Conservation (phyloP, 2,797 vertebrate genomes). For the Danio albolineatus region DNA sequence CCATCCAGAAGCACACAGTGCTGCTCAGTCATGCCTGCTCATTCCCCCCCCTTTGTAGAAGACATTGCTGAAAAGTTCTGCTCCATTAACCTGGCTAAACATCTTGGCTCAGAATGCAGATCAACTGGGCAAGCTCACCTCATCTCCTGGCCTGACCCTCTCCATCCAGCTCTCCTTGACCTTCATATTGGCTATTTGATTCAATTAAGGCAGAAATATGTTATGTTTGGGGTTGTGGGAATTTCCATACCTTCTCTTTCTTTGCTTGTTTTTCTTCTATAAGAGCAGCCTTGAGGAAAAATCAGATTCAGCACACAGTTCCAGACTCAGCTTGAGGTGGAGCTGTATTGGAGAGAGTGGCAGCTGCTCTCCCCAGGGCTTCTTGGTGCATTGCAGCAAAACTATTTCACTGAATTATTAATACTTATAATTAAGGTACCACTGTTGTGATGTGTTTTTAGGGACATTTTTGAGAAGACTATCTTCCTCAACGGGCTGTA, state of each 20-base stretch:
- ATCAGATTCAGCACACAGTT: conserved; percentile 11
- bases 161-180: conserved; percentile 26
- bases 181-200: conserved; percentile 34
- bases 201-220: conserved; percentile 33
- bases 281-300: conserved; percentile 1
- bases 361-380: conserved; percentile 42
- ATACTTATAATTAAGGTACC: conserved; percentile 28
- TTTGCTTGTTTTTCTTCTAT: conserved; percentile 26
- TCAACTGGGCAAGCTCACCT: conserved; percentile 33
- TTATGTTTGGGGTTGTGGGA: conserved; percentile 9
- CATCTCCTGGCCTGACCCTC: background rate
- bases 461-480: background rate
- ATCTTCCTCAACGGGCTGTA: background rate
- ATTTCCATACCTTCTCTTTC: conserved; percentile 3
- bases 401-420: conserved; percentile 22
- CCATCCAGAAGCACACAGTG: background rate
- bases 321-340: conserved; percentile 35
- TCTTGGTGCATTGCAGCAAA: conserved; percentile 44
- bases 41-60: conserved; percentile 25
- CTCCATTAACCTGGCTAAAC: conserved; percentile 53
- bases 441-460: conserved; percentile 34
- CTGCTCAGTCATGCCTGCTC: conserved; percentile 33
- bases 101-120: conserved; percentile 37
- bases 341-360: conserved; percentile 20
- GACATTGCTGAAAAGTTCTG: conserved; percentile 37